These are phyloP conservation scores for Sminthurides aquaticus DNA, from an alignment of 2,888 invertebrate species.

Conservation along the genomic window DNA sequence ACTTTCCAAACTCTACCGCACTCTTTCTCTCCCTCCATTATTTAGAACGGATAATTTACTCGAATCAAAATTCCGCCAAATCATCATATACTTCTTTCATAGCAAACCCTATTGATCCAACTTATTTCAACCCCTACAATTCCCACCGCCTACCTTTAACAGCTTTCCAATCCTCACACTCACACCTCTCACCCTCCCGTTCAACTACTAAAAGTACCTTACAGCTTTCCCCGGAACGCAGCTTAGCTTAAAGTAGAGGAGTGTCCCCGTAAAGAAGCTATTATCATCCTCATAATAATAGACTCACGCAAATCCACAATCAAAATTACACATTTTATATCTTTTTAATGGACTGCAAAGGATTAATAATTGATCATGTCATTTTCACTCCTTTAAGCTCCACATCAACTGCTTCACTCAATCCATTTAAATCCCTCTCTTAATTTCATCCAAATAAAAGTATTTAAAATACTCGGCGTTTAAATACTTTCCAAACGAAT, in stretches of 20 bases:
- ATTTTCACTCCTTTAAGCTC: too few species aligned
- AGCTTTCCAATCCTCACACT: slow-evolving; percentile 5
- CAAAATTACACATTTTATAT: too few species aligned
- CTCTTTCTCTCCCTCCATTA: slow-evolving; percentile 8
- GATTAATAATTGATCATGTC: not conserved
- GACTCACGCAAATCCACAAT: too few species aligned
- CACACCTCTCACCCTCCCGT: too few species aligned
- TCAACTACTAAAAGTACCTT: too few species aligned
- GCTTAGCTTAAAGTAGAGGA: too few species aligned
- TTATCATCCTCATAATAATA: too few species aligned
- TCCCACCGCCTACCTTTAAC: slow-evolving; percentile 2
- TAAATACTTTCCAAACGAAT: not conserved
- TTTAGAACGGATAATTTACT: not conserved
- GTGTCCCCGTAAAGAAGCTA: too few species aligned
- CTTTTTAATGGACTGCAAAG: not conserved
- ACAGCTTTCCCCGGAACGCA: too few species aligned
- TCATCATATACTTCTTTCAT: slow-evolving; percentile 3
- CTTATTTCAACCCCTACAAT: slow-evolving; percentile 1
- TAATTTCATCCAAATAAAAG: not conserved
- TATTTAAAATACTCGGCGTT: not conserved
- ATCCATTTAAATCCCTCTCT: too few species aligned
- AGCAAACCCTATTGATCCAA: slow-evolving; percentile 12
- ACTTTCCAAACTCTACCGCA: slow-evolving; percentile 11
- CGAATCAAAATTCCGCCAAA: slow-evolving; percentile 17
- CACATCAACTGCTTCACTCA: not conserved